Percentiles rank a stretch among this genome's conserved stretches.
Conservation (phyloP, 2,113 vertebrate species). For the Zonotrichia leucophrys region DNA sequence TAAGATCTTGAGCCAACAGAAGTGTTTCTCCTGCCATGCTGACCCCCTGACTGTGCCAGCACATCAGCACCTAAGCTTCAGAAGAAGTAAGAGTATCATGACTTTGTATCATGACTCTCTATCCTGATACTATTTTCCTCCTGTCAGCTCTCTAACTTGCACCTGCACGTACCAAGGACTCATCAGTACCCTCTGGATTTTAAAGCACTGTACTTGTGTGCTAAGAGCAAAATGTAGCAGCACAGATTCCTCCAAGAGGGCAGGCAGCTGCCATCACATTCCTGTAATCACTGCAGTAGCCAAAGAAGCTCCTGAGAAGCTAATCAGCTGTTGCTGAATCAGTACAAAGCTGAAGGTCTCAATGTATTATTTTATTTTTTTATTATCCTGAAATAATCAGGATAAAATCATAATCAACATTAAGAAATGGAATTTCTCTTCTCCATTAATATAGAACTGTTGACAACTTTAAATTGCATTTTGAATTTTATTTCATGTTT, state of each 20-base stretch:
- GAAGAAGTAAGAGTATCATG: neutral
- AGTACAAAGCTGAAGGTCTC: neutral
- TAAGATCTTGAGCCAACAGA: neutral
- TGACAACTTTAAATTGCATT: neutral
- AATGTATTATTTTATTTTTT: neutral
- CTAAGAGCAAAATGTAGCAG: neutral
- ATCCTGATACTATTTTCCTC: neutral
- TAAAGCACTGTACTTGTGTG: neutral
- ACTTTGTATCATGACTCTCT: neutral
- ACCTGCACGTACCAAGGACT: neutral
- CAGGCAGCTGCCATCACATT: neutral
- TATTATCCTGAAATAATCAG: neutral
- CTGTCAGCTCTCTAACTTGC: neutral
- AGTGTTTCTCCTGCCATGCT: neutral
- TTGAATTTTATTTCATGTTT: neutral
- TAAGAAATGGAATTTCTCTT: neutral
- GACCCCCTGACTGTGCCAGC: neutral
- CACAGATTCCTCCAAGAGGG: neutral
- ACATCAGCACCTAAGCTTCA: neutral
- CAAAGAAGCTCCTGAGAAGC: neutral
- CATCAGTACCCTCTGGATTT: neutral
- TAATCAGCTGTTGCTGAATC: neutral
- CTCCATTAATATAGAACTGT: neutral
- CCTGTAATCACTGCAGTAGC: neutral
- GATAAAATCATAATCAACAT: neutral